Evolutionary conservation across 2,888 invertebrate genomes (phyloP), one percentile per base, ranked within the genome.

Genomic region (Choreutis nemorana): DNA sequence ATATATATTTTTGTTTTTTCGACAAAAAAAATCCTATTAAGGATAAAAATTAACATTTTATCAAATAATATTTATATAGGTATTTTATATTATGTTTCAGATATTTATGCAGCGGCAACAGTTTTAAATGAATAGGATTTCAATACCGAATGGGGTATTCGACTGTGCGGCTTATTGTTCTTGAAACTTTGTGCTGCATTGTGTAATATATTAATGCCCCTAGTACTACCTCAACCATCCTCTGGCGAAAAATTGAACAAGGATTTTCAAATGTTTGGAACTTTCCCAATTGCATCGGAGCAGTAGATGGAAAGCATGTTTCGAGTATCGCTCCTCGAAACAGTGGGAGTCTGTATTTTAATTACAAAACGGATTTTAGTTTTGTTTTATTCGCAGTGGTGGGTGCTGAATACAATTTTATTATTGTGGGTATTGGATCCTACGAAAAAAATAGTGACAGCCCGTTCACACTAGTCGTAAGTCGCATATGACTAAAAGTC

Each of bases 401-500:
- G 10, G 33, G 27, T 26, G 29, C 32, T 23, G 29, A 11, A 33
- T 33, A 33, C 33, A 33, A 24, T 27, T 33, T 33, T 33, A 27
- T 34, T 14, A 31, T 34, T 34, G 34, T 34, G 18, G 29, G 31
- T 30, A 14, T 34, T 28, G 31, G 34, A 29, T 28, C 34, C 13
- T 34, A 31, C 28, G 31, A 31, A 26, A 28, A 26, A 34, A 34
- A 34, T 30, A 34, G 34, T 16, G 34, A 34, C 11, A 29, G 31
- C n/a, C n/a, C n/a, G n/a, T n/a, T n/a, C n/a, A n/a, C n/a, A n/a
- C n/a, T n/a, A n/a, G n/a, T n/a, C n/a, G n/a, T n/a, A n/a, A 27
- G 20, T 27, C 18, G 18, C 21, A 30, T 24, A 20, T 30, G 20
- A 26, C 26, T 27, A 31, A 31, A 31, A 31, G 27, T 32, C 32